These are phyloP conservation scores for Diadema setosum DNA, from an alignment of 35 echinoderm and acorn worm genomes.

Conservation along the genomic window DNA sequence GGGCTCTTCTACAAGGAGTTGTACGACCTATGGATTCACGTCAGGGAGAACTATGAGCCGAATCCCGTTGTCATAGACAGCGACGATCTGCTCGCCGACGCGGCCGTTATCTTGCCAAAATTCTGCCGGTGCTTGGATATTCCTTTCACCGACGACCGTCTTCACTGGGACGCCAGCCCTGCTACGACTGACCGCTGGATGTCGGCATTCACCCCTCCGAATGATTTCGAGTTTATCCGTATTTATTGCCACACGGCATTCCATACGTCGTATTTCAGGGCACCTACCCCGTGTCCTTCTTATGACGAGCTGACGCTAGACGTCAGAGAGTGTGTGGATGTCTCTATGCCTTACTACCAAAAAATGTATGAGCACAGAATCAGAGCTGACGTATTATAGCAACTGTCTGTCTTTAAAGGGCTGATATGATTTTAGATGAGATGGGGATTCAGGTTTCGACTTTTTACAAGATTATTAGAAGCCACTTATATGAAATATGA, in stretches of 20 bases:
- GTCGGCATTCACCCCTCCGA: neutral
- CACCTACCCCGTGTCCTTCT: neutral
- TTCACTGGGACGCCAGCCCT: neutral
- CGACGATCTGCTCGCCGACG: constrained; percentile 36
- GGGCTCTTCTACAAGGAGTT: neutral
- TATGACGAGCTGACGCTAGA: neutral
- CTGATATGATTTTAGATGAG: too few relatives aligned
- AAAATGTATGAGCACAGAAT: constrained; percentile 14
- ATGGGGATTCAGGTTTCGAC: too few relatives aligned
- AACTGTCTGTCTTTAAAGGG: too few relatives aligned
- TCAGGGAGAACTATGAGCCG: neutral
- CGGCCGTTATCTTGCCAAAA: neutral
- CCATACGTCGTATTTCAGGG: neutral
- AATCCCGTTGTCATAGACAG: constrained; percentile 49
- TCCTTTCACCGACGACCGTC: neutral
- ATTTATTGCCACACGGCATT: constrained; percentile 15
- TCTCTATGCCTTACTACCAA: constrained; percentile 39
- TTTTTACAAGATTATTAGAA: too few relatives aligned
- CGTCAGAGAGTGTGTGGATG: constrained; percentile 11
- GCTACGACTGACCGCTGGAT: neutral
- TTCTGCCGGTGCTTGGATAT: constrained; percentile 17
- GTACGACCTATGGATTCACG: constrained; percentile 19
- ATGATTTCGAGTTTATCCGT: neutral
- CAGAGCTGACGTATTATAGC: too few relatives aligned
- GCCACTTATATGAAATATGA: too few relatives aligned